Percentiles rank a stretch among this genome's conserved stretches.
phyloP scores from a whole-genome alignment of 1,140 invertebrate species.

The Parapsyche elsis region DNA sequence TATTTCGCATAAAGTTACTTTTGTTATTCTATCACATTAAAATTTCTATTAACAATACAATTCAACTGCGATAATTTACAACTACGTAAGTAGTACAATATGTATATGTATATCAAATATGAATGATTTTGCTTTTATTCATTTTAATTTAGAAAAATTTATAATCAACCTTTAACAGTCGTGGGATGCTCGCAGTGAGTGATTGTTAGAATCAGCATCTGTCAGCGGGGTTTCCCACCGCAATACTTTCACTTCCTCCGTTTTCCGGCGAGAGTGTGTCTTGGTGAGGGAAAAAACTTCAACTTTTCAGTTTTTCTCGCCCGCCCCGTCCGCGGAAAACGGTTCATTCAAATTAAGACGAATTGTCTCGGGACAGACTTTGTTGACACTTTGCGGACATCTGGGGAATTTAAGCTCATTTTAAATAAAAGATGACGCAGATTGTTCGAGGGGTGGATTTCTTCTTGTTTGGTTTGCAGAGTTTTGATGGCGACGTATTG shows the following conservation, averaged over 20 bases:
- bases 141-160: too few relatives aligned
- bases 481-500: slow-evolving; percentile 46
- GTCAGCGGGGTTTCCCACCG: not conserved
- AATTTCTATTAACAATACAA: too few relatives aligned
- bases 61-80: too few relatives aligned
- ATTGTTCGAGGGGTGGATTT: slow-evolving; percentile 41
- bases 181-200: slow-evolving; percentile 1
- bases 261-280: too few relatives aligned
- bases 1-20: too few relatives aligned
- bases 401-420: slow-evolving; percentile 45
- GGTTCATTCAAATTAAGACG: slow-evolving; percentile 56
- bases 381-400: slow-evolving; percentile 53
- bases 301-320: slow-evolving; percentile 20
- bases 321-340: not conserved
- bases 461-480: slow-evolving; percentile 48
- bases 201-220: slow-evolving; percentile 28
- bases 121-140: too few relatives aligned
- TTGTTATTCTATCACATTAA: too few relatives aligned
- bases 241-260: too few relatives aligned
- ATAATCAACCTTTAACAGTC: too few relatives aligned
- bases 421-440: slow-evolving; percentile 50
- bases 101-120: too few relatives aligned
- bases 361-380: slow-evolving; percentile 52
- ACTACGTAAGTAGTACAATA: too few relatives aligned
- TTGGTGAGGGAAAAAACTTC: not conserved